Base-by-base conservation (phyloP, 2,797 vertebrate genomes). In the Morelia viridis region DNA sequence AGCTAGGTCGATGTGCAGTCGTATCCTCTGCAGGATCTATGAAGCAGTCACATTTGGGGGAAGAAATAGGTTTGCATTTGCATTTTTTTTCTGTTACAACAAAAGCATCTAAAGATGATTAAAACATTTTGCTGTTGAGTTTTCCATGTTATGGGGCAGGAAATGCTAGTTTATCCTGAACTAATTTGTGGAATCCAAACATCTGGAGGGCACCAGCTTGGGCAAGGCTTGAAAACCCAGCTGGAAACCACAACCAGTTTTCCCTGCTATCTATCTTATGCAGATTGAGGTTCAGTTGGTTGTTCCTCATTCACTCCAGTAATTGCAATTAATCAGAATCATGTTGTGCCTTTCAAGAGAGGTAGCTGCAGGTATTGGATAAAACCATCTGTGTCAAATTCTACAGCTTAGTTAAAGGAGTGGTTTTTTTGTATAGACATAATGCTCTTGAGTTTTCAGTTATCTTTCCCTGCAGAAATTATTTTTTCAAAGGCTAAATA, bases 1-100 rank as follows among this genome's bases (percentile, higher is more conserved):
- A 31, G 0, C 96, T 98, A 92, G 95, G 92, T 89, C 96, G 1
- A 6, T 98, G 98, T 92, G 98, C 98, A 60, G 97, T 98, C 0
- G 98, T 98, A 58, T 97, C 97, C 8, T 98, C 98, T 24, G 97
- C 98, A 0, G 98, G 98, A 87, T 97, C 98, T 91, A 93, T 98
- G 94, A 97, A 97, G 89, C 96, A 94, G 60, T 98, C 98, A 71
- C 94, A 3, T 22, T 76, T 98, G 87, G 98, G 98, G 89, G 90
- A 5, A 89, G 98, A 98, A 96, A 98, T 98, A 96, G 98, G 98
- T 98, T 95, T 90, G 97, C 95, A 93, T 93, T 80, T 80, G 19
- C 46, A 4, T 89, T 85, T 90, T 91, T 41, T 76, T 87, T 2
- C 68, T 91, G 15, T 13, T 65, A 76, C 87, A 0, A 91, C 71